These are phyloP conservation scores for Geopemphigus sp. DNA, from an alignment of 1,140 invertebrate genomes.

Conservation along the genomic window DNA sequence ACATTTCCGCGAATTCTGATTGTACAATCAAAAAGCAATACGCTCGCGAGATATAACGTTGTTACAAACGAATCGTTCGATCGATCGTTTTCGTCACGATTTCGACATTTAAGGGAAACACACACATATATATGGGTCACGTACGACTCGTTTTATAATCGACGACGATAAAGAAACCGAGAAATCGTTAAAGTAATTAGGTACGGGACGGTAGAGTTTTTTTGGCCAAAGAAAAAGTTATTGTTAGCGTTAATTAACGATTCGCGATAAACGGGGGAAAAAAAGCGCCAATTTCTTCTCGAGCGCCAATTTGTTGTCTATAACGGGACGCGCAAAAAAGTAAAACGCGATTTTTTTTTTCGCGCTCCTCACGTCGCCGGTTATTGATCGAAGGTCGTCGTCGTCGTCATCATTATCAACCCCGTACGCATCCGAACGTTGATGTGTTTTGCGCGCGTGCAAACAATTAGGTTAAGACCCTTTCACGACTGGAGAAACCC, in stretches of 20 bases:
- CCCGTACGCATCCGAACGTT: constrained; percentile 15
- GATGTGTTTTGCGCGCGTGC: background rate
- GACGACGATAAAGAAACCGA: no score
- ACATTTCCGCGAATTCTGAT: background rate
- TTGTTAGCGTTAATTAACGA: constrained; percentile 5
- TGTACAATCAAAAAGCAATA: background rate
- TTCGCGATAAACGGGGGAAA: background rate
- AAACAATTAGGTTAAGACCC: constrained; percentile 48
- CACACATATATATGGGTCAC: no score
- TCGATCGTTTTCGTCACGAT: no score
- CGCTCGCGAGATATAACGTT: no score
- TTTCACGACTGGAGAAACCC: constrained; percentile 40
- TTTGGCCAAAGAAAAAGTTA: background rate
- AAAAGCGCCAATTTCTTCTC: background rate
- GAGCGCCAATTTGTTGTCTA: background rate
- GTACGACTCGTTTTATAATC: no score
- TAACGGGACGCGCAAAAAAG: background rate
- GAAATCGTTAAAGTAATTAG: background rate
- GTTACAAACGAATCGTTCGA: no score
- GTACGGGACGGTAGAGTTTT: background rate
- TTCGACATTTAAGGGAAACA: no score
- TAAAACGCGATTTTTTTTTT: constrained; percentile 19
- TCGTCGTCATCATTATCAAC: constrained; percentile 34
- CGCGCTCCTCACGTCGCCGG: background rate
- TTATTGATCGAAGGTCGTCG: constrained; percentile 25